These are phyloP conservation scores for Centropyge bicolor DNA, from an alignment of 2,797 vertebrate genomes.

Conservation along the genomic window DNA sequence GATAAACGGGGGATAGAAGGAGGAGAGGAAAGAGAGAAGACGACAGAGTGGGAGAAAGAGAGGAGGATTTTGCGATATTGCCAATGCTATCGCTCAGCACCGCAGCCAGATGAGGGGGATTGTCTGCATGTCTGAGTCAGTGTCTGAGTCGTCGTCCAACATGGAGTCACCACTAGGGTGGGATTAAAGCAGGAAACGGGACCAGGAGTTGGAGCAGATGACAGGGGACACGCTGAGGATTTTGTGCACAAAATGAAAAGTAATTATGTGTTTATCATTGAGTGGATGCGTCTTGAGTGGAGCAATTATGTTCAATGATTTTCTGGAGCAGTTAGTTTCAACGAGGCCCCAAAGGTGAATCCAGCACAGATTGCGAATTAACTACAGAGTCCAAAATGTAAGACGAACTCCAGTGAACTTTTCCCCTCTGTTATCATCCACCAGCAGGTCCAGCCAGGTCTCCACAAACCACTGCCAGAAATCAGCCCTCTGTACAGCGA, in stretches of 20 bases:
- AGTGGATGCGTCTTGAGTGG: conserved; percentile 24
- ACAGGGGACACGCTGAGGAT: conserved; percentile 14
- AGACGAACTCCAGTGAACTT: conserved; percentile 28
- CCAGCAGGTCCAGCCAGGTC: conserved; percentile 63
- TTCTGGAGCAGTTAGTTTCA: conserved; percentile 33
- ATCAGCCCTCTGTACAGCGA: conserved; percentile 58
- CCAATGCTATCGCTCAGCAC: conserved; percentile 53
- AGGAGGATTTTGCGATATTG: conserved; percentile 53
- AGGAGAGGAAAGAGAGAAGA: conserved; percentile 40
- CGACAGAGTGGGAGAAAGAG: conserved; percentile 22
- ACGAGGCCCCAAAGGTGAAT: conserved; percentile 23
- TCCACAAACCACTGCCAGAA: conserved; percentile 48
- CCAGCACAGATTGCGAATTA: conserved; percentile 23
- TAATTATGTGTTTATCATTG: conserved; percentile 51
- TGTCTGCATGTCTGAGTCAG: conserved; percentile 65
- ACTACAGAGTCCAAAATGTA: conserved; percentile 15
- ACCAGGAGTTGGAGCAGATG: conserved; percentile 54
- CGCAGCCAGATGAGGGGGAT: conserved; percentile 51
- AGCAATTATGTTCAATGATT: conserved; percentile 28
- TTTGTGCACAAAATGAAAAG: neutral
- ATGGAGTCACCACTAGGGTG: conserved; percentile 46
- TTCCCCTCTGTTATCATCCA: conserved; percentile 19
- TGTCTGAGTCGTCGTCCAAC: conserved; percentile 53
- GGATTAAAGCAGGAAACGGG: conserved; percentile 56
- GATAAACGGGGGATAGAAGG: conserved; percentile 30